A percentile compares a stretch with the other conserved stretches of the same genome.
These are phyloP conservation scores for Thecophora atra DNA, from an alignment of 2,888 invertebrate genomes.

Conservation along the genomic window DNA sequence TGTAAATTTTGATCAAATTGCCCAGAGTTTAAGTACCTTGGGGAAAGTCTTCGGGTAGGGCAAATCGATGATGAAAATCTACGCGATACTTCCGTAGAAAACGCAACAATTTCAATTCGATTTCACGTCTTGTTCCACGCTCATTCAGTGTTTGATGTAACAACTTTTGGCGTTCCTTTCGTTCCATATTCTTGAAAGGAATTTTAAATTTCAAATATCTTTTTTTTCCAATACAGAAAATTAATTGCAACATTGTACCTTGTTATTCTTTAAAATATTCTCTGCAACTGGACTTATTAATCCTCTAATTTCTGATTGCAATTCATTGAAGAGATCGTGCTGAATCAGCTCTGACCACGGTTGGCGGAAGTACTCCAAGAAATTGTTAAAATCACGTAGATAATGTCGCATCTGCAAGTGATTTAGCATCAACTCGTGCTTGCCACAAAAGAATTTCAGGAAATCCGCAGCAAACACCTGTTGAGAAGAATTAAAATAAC, in stretches of 20 bases:
- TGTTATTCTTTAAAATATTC: conserved; percentile 23
- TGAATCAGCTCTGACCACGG: conserved; percentile 55
- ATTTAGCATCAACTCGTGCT: conserved; percentile 55
- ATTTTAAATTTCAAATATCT: background rate
- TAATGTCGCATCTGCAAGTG: conserved; percentile 51
- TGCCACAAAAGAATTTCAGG: conserved; percentile 55
- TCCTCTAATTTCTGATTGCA: conserved; percentile 44
- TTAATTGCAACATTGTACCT: conserved; percentile 32
- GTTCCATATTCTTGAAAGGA: conserved; percentile 36
- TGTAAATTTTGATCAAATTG: too few relatives aligned
- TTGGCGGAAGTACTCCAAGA: conserved; percentile 52
- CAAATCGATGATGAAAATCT: conserved; percentile 52
- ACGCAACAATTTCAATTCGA: conserved; percentile 50
- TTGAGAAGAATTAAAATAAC: background rate
- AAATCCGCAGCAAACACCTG: conserved; percentile 48
- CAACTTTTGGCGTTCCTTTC: conserved; percentile 32
- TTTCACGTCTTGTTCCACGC: conserved; percentile 33
- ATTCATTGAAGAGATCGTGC: conserved; percentile 54
- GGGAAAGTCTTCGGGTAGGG: conserved; percentile 54
- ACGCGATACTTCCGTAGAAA: conserved; percentile 51
- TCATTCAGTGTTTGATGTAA: conserved; percentile 36
- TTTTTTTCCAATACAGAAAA: background rate
- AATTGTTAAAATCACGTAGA: conserved; percentile 48
- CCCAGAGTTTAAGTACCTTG: too few relatives aligned
- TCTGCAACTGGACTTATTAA: conserved; percentile 32